Evolutionary conservation across 2,113 vertebrate genomes (phyloP).

Genomic region (Cromileptes altivelis): DNA sequence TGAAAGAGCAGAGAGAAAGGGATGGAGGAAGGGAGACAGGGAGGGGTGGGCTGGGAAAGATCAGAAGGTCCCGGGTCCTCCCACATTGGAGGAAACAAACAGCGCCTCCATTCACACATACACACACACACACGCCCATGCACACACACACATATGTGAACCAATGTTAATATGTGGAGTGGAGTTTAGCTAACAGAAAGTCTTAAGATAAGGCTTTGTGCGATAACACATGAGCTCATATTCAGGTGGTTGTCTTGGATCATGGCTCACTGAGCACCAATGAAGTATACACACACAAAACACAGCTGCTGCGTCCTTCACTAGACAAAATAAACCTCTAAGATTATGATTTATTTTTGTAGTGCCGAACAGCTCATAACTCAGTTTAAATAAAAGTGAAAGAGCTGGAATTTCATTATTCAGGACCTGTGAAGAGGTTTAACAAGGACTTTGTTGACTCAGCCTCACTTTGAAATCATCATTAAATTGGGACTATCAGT

Average conservation of each 20-base stretch:
- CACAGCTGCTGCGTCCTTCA: conserved; percentile 75
- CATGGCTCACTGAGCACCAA: conserved; percentile 72
- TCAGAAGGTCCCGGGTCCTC: conserved; percentile 79
- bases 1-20: conserved; percentile 67
- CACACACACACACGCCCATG: conserved; percentile 19
- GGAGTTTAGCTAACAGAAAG: conserved; percentile 68
- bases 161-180: conserved; percentile 68
- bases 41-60: conserved; percentile 77
- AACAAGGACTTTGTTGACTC: conserved; percentile 5
- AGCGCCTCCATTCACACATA: conserved; percentile 59
- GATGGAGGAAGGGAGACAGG: conserved; percentile 66
- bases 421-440: conserved; percentile 23
- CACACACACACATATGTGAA: conserved; percentile 16
- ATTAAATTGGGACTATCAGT: not conserved
- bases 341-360: conserved; percentile 70
- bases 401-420: conserved; percentile 34
- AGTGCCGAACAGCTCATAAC: conserved; percentile 53
- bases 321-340: conserved; percentile 78
- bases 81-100: conserved; percentile 76
- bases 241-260: conserved; percentile 83
- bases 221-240: conserved; percentile 84
- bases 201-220: conserved; percentile 73
- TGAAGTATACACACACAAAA: conserved; percentile 72
- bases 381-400: conserved; percentile 50
- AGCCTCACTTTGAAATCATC: conserved; percentile 2